Evolutionary conservation across 2,113 vertebrate species (phyloP), one percentile per base, ranked within the genome.

Genomic region (Natator depressus): DNA sequence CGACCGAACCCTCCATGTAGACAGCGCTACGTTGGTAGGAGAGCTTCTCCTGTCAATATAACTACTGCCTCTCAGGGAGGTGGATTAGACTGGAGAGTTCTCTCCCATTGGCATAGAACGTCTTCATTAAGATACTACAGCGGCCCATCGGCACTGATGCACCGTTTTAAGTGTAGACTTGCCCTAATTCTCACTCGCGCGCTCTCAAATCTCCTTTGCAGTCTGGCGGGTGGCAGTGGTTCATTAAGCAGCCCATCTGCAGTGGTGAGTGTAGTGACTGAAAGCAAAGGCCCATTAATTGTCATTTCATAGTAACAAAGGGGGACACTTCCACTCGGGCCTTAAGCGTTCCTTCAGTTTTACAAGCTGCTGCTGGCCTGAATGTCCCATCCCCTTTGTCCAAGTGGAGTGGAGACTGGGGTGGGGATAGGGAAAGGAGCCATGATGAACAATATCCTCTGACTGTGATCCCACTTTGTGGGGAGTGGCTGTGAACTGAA

Each of bases 241-340:
- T 24, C 5, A 82, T 84, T 78, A 27, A 69, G 38, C 62, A 55
- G 55, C 72, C 80, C 80, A 62, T 51, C 83, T 92, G 46, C 24
- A 54, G 46, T 11, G 31, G 25, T 65, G 87, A 85, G 46, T 3
- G 13, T 79, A 87, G 89, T 78, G 83, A 51, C 75, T 79, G 75
- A 93, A 94, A 84, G 90, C 27, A 31, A 29, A 31, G 57, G 91
- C 53, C 76, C 25, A 6, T 69, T 31, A 8, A 47, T 79, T 27
- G 11, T 76, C 96, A 17, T 89, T 92, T 91, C 85, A 53, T 55
- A 55, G 42, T 57, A 81, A n/a, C 50, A 80, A 88, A 75, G 90
- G 31, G 93, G 29, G 46, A 76, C 46, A 19, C 54, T 89, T 89
- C 10, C 82, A 72, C 65, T 38, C 81, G 1, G 31, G 54, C 79